A percentile compares a stretch with the other conserved stretches of the same genome.
Conservation (phyloP, 2,113 vertebrate genomes). For the Myiozetetes cayanensis region DNA sequence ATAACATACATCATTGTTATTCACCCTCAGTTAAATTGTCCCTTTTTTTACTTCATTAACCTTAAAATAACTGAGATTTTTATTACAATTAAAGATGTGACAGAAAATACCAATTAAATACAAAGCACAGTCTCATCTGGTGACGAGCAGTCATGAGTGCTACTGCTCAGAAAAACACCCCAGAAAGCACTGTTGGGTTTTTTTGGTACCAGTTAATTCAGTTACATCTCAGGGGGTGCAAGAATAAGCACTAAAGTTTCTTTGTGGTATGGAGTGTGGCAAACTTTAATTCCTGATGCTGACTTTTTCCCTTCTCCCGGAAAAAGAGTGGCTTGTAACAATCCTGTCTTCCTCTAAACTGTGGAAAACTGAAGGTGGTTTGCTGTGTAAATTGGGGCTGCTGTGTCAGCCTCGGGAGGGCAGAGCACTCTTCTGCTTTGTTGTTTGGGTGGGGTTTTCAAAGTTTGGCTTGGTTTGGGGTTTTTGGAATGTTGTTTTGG, state of each 20-base stretch:
- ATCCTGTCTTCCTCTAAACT: background rate
- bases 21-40: background rate
- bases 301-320: background rate
- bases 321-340: background rate
- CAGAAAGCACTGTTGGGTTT: background rate
- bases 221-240: background rate
- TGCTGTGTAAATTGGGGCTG: background rate
- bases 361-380: background rate
- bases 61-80: background rate
- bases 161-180: background rate
- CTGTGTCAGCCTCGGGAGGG: background rate
- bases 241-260: background rate
- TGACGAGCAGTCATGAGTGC: background rate
- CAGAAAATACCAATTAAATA: background rate
- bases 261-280: background rate
- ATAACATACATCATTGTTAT: background rate
- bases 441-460: background rate
- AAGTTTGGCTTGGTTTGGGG: background rate
- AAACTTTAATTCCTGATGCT: background rate
- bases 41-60: background rate
- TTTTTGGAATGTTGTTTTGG: background rate
- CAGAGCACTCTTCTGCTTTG: background rate
- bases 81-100: background rate
- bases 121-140: background rate
- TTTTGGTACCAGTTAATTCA: background rate